phyloP scores from a whole-genome alignment of 2,888 invertebrate species.

The Heliothis peltigera region DNA sequence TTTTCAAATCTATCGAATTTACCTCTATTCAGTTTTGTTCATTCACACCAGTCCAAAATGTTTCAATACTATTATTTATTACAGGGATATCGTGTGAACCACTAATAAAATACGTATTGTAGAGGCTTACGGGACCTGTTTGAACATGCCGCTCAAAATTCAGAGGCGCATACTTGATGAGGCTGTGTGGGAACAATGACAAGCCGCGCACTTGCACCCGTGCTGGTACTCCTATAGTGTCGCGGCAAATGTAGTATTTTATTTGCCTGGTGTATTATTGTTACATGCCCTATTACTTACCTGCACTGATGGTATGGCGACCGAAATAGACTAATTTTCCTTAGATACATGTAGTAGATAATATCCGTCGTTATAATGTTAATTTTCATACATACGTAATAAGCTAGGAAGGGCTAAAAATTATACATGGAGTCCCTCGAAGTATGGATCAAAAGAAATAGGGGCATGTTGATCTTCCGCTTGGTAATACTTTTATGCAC shows the following conservation, averaged over 20 bases:
- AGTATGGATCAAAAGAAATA: too few species aligned
- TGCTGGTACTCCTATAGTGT: constrained; percentile 1
- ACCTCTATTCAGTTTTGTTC: neutral
- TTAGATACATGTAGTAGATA: too few species aligned
- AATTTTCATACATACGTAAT: too few species aligned
- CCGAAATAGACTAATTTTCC: too few species aligned
- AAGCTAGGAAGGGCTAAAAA: too few species aligned
- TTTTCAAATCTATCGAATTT: neutral
- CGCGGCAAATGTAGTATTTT: constrained; percentile 41
- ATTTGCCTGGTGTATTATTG: constrained; percentile 3
- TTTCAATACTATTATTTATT: constrained; percentile 42
- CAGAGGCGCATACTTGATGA: constrained; percentile 78
- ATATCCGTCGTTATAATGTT: too few species aligned
- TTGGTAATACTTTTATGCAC: too few species aligned
- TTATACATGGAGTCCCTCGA: too few species aligned
- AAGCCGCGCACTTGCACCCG: constrained; percentile 45
- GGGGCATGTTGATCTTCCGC: too few species aligned
- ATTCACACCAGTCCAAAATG: constrained; percentile 27
- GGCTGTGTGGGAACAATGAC: constrained; percentile 71
- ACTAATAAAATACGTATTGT: constrained; percentile 68
- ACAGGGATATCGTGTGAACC: constrained; percentile 53
- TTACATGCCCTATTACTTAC: too few species aligned
- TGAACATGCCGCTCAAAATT: constrained; percentile 74
- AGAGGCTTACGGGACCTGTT: constrained; percentile 73
- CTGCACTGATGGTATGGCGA: too few species aligned